These are phyloP conservation scores for Pollenia angustigena DNA, from an alignment of 2,888 invertebrate genomes.

Conservation along the genomic window DNA sequence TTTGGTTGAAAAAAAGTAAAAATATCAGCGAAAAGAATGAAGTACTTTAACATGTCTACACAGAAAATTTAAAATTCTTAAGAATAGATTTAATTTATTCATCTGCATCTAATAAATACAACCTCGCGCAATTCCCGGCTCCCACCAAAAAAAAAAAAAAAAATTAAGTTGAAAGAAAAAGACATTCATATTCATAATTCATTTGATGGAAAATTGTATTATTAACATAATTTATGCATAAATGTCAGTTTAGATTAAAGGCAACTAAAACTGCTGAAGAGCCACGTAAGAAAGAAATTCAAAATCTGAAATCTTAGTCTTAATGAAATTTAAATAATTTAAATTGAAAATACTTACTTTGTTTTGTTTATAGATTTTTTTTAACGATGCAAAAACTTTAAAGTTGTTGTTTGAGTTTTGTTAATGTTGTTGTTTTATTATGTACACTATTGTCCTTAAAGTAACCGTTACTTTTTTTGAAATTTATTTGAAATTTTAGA, in stretches of 20 bases:
- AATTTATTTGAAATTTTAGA: no score
- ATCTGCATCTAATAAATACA: slow-evolving; percentile 19
- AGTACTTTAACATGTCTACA: slow-evolving; percentile 48
- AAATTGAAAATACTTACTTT: slow-evolving; percentile 66
- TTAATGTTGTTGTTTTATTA: slow-evolving; percentile 66
- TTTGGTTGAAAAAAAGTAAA: neutral
- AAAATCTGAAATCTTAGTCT: neutral
- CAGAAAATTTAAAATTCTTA: slow-evolving; percentile 22
- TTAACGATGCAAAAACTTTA: slow-evolving; percentile 50
- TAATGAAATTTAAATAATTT: slow-evolving; percentile 4
- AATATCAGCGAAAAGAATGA: slow-evolving; percentile 22
- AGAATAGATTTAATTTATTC: slow-evolving; percentile 68
- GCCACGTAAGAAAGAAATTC: neutral
- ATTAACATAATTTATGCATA: slow-evolving; percentile 84
- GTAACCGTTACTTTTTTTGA: slow-evolving; percentile 67
- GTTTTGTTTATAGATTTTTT: slow-evolving; percentile 61
- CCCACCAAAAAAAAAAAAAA: neutral
- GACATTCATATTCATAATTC: slow-evolving; percentile 81
- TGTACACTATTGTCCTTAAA: slow-evolving; percentile 79
- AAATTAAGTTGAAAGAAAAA: neutral
- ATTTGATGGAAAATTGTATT: slow-evolving; percentile 79
- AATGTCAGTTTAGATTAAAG: slow-evolving; percentile 81
- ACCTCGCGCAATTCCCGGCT: neutral
- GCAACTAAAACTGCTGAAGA: slow-evolving; percentile 11
- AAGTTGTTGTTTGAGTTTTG: slow-evolving; percentile 58